Evolutionary conservation across 2,888 invertebrate genomes (phyloP).

Genomic region (Calephelis perditalis): DNA sequence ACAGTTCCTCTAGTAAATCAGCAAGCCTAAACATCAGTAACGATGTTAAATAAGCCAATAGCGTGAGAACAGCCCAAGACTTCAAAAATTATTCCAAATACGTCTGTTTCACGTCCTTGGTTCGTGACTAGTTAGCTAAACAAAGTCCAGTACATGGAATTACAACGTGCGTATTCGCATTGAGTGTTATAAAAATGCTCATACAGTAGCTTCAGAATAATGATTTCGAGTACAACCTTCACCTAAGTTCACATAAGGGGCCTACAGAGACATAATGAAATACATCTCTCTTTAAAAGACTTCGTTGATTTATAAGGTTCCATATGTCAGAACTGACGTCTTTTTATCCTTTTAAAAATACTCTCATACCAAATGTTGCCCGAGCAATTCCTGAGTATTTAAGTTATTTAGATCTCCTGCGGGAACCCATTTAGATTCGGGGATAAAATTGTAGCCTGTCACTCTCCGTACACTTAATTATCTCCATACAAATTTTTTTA

Average conservation of each 20-base stretch:
- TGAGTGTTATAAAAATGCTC: constrained; percentile 34
- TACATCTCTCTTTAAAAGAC: too few species aligned
- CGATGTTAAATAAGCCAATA: constrained; percentile 50
- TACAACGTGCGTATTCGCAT: constrained; percentile 50
- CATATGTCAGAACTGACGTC: too few species aligned
- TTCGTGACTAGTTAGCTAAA: constrained; percentile 63
- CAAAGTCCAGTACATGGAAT: constrained; percentile 47
- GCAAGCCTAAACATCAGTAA: constrained; percentile 12
- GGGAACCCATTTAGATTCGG: too few species aligned
- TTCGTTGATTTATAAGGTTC: too few species aligned
- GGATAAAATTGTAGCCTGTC: too few species aligned
- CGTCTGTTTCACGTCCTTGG: constrained; percentile 70
- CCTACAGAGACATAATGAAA: too few species aligned
- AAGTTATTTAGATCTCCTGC: too few species aligned
- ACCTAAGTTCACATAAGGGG: neutral
- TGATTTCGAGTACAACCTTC: constrained; percentile 7
- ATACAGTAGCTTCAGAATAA: constrained; percentile 24
- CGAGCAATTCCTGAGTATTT: too few species aligned
- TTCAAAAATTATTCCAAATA: constrained; percentile 67
- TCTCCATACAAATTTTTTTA: too few species aligned
- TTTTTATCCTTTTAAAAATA: too few species aligned
- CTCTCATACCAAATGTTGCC: too few species aligned
- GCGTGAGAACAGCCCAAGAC: constrained; percentile 65
- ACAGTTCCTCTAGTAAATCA: constrained; percentile 5
- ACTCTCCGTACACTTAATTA: too few species aligned